These are phyloP conservation scores for Diplosoma virens DNA, from an alignment of 23 tunicate species.

Conservation along the genomic window DNA sequence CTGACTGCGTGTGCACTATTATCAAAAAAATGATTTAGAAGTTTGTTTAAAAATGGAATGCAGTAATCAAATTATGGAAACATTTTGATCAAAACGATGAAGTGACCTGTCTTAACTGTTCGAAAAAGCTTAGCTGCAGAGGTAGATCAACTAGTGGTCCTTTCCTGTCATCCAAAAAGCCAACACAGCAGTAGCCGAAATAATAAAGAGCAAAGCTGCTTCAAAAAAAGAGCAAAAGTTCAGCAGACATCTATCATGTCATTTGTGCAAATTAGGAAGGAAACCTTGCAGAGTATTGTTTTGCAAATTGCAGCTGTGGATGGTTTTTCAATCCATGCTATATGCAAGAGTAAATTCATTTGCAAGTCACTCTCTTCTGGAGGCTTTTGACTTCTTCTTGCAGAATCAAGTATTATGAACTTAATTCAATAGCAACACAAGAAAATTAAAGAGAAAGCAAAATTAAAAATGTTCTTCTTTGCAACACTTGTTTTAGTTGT, in stretches of 20 bases:
- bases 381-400: slow-evolving; percentile 9
- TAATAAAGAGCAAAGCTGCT: slow-evolving; percentile 15
- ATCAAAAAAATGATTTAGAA: too few species aligned
- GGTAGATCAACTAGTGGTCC: too few species aligned
- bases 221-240: slow-evolving; percentile 10
- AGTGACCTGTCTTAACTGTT: too few species aligned
- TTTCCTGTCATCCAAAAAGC: slow-evolving; percentile 3
- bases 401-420: slow-evolving; percentile 30
- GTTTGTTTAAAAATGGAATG: too few species aligned
- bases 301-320: slow-evolving; percentile 21
- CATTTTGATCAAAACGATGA: too few species aligned
- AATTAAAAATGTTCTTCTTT: background rate
- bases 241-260: slow-evolving; percentile 15
- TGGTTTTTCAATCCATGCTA: slow-evolving; percentile 34
- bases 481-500: slow-evolving; percentile 17
- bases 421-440: background rate
- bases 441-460: background rate
- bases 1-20: too few species aligned
- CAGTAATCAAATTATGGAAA: too few species aligned
- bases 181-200: slow-evolving; percentile 8
- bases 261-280: slow-evolving; percentile 12
- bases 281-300: slow-evolving; percentile 22
- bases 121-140: too few species aligned
- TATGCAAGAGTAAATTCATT: slow-evolving; percentile 29
- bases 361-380: slow-evolving; percentile 4